A percentile compares a stretch with the other conserved stretches of the same genome.
phyloP scores from a whole-genome alignment of 2,113 vertebrate species.

The Vimba vimba region DNA sequence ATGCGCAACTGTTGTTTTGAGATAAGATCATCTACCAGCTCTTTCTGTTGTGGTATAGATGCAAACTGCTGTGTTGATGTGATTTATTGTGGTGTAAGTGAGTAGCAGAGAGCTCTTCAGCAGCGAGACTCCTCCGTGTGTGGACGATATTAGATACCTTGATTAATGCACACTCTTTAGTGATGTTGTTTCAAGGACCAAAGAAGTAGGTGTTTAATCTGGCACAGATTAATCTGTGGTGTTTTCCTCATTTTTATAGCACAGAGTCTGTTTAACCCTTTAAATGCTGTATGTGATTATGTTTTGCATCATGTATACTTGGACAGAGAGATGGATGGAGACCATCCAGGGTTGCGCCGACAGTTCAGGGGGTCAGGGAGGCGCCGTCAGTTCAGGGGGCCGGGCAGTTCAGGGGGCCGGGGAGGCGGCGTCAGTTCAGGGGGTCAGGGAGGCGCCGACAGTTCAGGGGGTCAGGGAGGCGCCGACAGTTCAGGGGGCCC shows the following conservation, averaged over 20 bases:
- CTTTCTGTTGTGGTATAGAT: neutral
- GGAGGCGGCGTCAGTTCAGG: too few species aligned
- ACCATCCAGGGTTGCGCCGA: too few species aligned
- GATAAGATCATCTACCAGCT: neutral
- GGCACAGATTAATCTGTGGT: neutral
- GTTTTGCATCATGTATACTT: neutral
- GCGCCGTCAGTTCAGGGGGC: too few species aligned
- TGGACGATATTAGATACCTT: neutral
- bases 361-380: too few species aligned
- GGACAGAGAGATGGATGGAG: neutral
- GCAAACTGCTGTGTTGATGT: neutral
- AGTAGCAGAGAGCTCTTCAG: neutral
- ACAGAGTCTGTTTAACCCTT: neutral
- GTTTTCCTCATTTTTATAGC: neutral
- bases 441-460: too few species aligned
- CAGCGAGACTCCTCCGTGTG: neutral
- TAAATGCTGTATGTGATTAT: too few species aligned
- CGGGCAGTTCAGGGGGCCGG: too few species aligned
- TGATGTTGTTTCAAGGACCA: neutral
- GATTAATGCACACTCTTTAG: neutral
- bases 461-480: too few species aligned
- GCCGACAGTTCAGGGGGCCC: too few species aligned
- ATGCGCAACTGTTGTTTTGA: neutral
- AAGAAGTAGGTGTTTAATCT: neutral
- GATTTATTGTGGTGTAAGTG: neutral